Conservation (phyloP, 2,888 invertebrate genomes). For the Villa cingulata region DNA sequence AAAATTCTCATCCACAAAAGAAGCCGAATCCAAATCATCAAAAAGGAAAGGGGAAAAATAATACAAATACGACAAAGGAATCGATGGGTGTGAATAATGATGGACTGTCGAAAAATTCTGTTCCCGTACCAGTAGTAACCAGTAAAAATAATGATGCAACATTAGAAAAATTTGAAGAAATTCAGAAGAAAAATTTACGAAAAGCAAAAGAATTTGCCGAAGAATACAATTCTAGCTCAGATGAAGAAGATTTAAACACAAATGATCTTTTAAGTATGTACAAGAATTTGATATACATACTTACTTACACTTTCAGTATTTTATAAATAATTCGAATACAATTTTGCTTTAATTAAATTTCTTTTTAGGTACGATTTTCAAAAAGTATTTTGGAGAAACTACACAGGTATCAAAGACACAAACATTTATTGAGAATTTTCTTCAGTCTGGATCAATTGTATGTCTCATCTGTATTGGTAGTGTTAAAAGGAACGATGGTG, state of each 20-base stretch:
- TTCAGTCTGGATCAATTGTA: constrained; percentile 65
- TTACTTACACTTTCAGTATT: too few relatives aligned
- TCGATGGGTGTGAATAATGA: too few relatives aligned
- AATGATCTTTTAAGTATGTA: constrained; percentile 37
- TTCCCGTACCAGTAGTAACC: too few relatives aligned
- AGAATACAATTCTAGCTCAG: constrained; percentile 41
- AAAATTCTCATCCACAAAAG: too few relatives aligned
- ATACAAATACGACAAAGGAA: too few relatives aligned
- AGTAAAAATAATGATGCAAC: background rate
- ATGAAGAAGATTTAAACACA: constrained; percentile 41
- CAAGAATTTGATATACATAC: too few relatives aligned
- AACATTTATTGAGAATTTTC: constrained; percentile 60
- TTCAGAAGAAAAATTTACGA: constrained; percentile 37
- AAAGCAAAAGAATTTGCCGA: constrained; percentile 38
- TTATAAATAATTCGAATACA: background rate
- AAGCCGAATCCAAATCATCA: too few relatives aligned
- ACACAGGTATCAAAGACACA: constrained; percentile 46
- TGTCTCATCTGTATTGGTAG: constrained; percentile 86
- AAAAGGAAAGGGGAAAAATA: too few relatives aligned
- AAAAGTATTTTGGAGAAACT: constrained; percentile 37
- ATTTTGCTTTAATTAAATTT: background rate
- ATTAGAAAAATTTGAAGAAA: constrained; percentile 32
- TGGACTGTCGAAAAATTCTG: too few relatives aligned
- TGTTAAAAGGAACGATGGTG: constrained; percentile 63
- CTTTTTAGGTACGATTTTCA: constrained; percentile 37